A percentile compares a stretch with the other conserved stretches of the same genome.
Evolutionary conservation across 2,797 vertebrate species (phyloP).

Genomic region (Rhincodon typus): DNA sequence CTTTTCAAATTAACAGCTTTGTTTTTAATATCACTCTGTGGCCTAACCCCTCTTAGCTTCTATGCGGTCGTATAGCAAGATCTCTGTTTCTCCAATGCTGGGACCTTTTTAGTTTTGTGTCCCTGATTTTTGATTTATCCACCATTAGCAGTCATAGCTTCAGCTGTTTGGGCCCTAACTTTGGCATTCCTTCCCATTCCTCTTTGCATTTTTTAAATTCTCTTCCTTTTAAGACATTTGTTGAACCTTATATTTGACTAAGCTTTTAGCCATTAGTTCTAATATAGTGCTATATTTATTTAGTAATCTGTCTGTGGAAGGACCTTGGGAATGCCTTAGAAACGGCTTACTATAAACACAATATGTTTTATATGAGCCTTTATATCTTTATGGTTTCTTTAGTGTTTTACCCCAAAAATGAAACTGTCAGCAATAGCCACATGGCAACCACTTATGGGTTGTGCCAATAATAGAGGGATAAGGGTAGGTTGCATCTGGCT

Average conservation of each 20-base stretch:
- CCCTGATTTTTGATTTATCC: not conserved
- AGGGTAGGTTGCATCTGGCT: not conserved
- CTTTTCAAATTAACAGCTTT: not conserved
- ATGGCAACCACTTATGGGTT: not conserved
- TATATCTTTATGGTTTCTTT: no score
- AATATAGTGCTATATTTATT: not conserved
- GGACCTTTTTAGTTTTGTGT: not conserved
- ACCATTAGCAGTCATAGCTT: not conserved
- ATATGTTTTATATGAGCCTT: not conserved
- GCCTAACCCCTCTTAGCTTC: not conserved
- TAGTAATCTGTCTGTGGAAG: not conserved
- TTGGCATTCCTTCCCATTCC: not conserved
- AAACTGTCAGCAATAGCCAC: not conserved
- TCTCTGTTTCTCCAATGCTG: not conserved
- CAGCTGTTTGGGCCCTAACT: not conserved
- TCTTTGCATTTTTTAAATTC: no score
- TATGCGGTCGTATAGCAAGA: not conserved
- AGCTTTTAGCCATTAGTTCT: not conserved
- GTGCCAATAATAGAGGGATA: not conserved
- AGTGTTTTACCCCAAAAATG: no score
- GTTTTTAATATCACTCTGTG: not conserved
- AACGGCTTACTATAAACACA: not conserved
- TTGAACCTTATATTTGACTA: not conserved
- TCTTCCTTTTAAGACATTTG: not conserved
- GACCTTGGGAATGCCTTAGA: not conserved